Percentiles rank a stretch among this genome's conserved stretches.
Evolutionary conservation across 2,797 vertebrate species (phyloP).

Genomic region (Uromys caudimaculatus): DNA sequence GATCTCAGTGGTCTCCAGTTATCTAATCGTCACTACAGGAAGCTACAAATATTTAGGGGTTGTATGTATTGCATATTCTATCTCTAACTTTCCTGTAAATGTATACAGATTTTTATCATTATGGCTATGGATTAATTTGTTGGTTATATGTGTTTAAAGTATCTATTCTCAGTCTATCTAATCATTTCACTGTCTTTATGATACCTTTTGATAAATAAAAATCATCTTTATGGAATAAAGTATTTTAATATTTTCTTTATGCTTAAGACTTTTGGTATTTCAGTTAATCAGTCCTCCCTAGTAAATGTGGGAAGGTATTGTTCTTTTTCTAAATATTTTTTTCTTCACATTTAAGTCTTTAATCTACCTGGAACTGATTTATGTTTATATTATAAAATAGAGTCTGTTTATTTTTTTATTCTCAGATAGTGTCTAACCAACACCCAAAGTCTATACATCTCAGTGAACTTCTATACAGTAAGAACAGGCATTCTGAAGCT

Average conservation of each 20-base stretch:
- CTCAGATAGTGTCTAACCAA: constrained; percentile 10
- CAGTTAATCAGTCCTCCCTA: constrained; percentile 33
- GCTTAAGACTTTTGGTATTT: constrained; percentile 40
- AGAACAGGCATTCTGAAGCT: background rate
- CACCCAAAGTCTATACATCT: background rate
- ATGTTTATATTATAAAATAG: constrained; percentile 3
- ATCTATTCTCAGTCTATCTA: constrained; percentile 5
- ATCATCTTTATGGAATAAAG: constrained; percentile 46
- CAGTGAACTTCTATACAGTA: background rate
- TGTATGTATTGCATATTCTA: constrained; percentile 27
- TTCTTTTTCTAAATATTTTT: constrained; percentile 53
- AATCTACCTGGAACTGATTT: constrained; percentile 38
- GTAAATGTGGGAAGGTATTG: background rate
- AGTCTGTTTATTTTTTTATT: background rate
- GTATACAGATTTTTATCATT: constrained; percentile 40
- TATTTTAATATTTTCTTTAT: constrained; percentile 40
- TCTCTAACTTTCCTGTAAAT: constrained; percentile 39
- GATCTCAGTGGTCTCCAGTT: constrained; percentile 19
- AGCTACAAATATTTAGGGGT: background rate
- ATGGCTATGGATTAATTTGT: constrained; percentile 9
- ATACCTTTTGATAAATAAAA: background rate
- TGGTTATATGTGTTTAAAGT: constrained; percentile 42
- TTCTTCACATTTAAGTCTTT: constrained; percentile 42
- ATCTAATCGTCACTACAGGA: background rate
- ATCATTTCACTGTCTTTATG: constrained; percentile 44